Conservation (phyloP, 2,113 vertebrate genomes). For the Nothoprocta pentlandii region DNA sequence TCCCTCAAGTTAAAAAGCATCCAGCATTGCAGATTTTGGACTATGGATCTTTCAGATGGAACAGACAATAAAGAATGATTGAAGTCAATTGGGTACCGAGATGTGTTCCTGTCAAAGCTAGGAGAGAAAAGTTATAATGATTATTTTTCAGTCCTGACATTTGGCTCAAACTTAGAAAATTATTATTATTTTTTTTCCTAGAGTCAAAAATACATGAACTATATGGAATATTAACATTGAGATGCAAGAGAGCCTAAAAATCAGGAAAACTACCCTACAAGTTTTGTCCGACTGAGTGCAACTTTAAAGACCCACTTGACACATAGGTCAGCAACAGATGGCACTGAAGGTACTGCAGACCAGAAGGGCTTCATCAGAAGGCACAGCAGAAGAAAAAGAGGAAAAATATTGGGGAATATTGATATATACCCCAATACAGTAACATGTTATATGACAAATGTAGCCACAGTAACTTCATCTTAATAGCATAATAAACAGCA, state of each 20-base stretch:
- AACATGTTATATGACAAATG: accelerated
- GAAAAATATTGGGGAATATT: no score
- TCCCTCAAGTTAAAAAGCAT: not conserved
- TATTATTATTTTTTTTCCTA: not conserved
- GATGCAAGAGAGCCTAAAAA: not conserved
- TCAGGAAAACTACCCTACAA: accelerated
- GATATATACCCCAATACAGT: accelerated
- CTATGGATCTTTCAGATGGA: not conserved
- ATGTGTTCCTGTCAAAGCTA: not conserved
- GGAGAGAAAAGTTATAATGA: not conserved
- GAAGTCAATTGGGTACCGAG: not conserved
- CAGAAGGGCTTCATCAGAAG: not conserved
- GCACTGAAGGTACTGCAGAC: accelerated
- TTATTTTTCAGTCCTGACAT: not conserved
- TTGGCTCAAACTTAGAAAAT: not conserved
- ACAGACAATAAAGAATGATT: not conserved
- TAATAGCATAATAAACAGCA: not conserved
- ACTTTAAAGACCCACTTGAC: not conserved
- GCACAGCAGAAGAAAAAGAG: not conserved
- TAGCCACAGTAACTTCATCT: not conserved
- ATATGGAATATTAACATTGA: not conserved
- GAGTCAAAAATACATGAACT: not conserved
- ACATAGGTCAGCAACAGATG: accelerated
- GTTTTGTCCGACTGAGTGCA: not conserved
- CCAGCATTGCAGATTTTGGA: not conserved